phyloP scores from a whole-genome alignment of 2,797 vertebrate genomes.

The Oryzias dopingdopingensis region DNA sequence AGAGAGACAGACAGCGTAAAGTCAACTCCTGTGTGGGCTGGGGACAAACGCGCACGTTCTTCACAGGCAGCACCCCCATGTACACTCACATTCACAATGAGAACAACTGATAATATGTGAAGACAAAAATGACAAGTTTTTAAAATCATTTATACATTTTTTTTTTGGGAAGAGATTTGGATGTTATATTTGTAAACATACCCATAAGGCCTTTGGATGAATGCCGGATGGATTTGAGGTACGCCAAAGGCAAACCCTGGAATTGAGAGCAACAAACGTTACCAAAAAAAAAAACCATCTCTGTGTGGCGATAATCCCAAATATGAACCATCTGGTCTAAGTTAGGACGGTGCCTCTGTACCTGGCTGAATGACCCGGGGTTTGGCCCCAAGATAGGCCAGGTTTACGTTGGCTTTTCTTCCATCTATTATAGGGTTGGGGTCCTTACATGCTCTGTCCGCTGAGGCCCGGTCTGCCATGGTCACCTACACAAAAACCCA shows the following conservation, averaged over 20 bases:
- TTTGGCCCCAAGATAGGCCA: constrained; percentile 96
- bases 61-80: constrained; percentile 59
- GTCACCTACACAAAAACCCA: constrained; percentile 83
- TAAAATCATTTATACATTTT: not conserved
- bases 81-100: constrained; percentile 60
- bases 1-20: constrained; percentile 96
- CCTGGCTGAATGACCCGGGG: constrained; percentile 97
- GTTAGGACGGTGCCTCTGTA: constrained; percentile 62
- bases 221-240: constrained; percentile 96
- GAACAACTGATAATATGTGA: constrained; percentile 29
- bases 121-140: not conserved
- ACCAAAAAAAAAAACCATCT: not conserved
- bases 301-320: not conserved
- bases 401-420: constrained; percentile 96
- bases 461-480: constrained; percentile 92
- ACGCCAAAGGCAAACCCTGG: constrained; percentile 95
- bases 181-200: constrained; percentile 73
- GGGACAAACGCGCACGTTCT: constrained; percentile 74
- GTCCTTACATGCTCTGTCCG: constrained; percentile 94
- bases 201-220: constrained; percentile 97
- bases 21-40: constrained; percentile 80
- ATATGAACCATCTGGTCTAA: not conserved
- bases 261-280: constrained; percentile 41
- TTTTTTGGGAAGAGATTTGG: constrained; percentile 1
- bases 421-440: constrained; percentile 98